Percentiles rank a stretch among this genome's conserved stretches.
Conservation (phyloP, 2,797 vertebrate genomes). For the Lutjanus argentimaculatus region DNA sequence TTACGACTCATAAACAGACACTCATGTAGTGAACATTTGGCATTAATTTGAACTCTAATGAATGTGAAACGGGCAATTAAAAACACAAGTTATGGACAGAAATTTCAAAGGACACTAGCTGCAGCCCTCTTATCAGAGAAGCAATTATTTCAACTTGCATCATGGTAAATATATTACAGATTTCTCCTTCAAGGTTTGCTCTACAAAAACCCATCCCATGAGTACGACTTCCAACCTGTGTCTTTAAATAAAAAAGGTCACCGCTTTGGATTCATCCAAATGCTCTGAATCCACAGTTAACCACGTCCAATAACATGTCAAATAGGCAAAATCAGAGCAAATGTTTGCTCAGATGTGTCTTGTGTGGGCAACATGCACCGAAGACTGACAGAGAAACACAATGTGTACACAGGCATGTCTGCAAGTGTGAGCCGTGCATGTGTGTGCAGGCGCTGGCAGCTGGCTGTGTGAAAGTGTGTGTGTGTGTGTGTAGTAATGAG, state of each 20-base stretch:
- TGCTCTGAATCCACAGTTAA: slow-evolving; percentile 22
- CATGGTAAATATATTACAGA: no score
- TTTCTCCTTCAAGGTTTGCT: slow-evolving; percentile 19
- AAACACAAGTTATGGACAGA: no score
- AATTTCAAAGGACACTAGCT: no score
- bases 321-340: slow-evolving; percentile 43
- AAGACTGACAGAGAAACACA: slow-evolving; percentile 28
- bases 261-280: slow-evolving; percentile 2
- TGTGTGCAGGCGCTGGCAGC: slow-evolving; percentile 5
- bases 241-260: slow-evolving; percentile 33
- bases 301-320: slow-evolving; percentile 15
- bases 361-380: slow-evolving; percentile 25
- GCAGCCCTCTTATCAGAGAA: no score
- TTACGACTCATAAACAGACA: no score
- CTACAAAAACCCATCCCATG: slow-evolving; percentile 28
- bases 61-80: no score
- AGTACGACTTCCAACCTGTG: slow-evolving; percentile 1
- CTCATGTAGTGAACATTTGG: no score
- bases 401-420: slow-evolving; percentile 40
- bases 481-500: slow-evolving; percentile 60
- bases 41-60: no score
- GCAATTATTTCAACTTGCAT: no score
- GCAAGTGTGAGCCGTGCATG: slow-evolving; percentile 9
- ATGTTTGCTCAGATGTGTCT: slow-evolving; percentile 48
- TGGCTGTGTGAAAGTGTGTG: slow-evolving; percentile 6